phyloP scores from a whole-genome alignment of 2,113 vertebrate species.

The Ictidomys tridecemlineatus region DNA sequence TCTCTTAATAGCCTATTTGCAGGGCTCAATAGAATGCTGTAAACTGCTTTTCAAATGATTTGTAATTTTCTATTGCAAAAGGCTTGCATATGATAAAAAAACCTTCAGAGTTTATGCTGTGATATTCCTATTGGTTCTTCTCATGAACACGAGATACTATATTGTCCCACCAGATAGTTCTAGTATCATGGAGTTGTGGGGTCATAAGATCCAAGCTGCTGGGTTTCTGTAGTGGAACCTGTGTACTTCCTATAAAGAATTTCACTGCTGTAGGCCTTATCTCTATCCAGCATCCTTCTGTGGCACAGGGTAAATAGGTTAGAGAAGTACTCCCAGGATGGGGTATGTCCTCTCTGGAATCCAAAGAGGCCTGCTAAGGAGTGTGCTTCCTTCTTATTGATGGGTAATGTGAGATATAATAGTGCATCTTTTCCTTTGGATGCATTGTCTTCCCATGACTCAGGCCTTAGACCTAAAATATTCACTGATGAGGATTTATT shows the following conservation, averaged over 20 bases:
- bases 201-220: not conserved
- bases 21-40: not conserved
- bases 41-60: conserved; percentile 32
- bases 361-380: not conserved
- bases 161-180: not conserved
- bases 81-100: not conserved
- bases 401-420: not conserved
- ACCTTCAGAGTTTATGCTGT: not conserved
- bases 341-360: not conserved
- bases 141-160: not conserved
- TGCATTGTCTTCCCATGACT: not conserved
- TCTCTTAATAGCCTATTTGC: not conserved
- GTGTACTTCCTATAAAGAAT: not conserved
- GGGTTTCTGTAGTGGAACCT: not conserved
- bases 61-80: conserved; percentile 26
- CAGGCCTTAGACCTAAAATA: not conserved
- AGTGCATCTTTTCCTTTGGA: not conserved
- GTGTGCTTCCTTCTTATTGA: not conserved
- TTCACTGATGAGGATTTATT: not conserved
- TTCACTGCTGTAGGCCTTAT: not conserved
- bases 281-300: not conserved
- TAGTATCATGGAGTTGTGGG: not conserved
- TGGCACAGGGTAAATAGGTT: not conserved
- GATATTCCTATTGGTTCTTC: not conserved
- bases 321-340: not conserved